Evolutionary conservation across 2,888 invertebrate species (phyloP).

Genomic region (Pinctada fucata): DNA sequence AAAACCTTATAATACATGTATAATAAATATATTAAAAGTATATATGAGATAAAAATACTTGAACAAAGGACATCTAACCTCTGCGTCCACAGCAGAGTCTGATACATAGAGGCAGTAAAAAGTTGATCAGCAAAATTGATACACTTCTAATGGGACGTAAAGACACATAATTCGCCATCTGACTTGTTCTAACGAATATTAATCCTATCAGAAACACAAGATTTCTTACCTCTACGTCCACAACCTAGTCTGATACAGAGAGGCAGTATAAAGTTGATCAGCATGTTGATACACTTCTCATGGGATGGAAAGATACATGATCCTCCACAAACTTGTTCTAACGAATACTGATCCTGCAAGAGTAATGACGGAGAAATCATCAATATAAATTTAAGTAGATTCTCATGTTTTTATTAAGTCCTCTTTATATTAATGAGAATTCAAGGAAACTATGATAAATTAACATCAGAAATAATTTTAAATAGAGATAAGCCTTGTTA

Average conservation of each 20-base stretch:
- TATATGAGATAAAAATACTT: no score
- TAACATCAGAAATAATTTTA: no score
- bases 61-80: no score
- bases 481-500: no score
- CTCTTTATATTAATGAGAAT: no score
- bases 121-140: no score
- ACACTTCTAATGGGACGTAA: constrained; percentile 92
- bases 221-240: constrained; percentile 88
- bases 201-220: no score
- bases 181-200: no score
- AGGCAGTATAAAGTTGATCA: constrained; percentile 97
- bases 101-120: constrained; percentile 96
- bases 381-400: neutral
- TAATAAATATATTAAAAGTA: neutral
- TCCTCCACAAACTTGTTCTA: constrained; percentile 97
- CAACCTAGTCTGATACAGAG: constrained; percentile 96
- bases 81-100: constrained; percentile 95
- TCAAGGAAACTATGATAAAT: no score
- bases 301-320: constrained; percentile 91
- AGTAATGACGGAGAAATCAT: constrained; percentile 3
- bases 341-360: constrained; percentile 76
- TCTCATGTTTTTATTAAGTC: no score
- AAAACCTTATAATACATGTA: neutral
- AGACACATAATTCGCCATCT: constrained; percentile 85
- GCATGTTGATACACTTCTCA: constrained; percentile 94